Conservation (phyloP, 2,113 vertebrate genomes). For the Semicossyphus pulcher region DNA sequence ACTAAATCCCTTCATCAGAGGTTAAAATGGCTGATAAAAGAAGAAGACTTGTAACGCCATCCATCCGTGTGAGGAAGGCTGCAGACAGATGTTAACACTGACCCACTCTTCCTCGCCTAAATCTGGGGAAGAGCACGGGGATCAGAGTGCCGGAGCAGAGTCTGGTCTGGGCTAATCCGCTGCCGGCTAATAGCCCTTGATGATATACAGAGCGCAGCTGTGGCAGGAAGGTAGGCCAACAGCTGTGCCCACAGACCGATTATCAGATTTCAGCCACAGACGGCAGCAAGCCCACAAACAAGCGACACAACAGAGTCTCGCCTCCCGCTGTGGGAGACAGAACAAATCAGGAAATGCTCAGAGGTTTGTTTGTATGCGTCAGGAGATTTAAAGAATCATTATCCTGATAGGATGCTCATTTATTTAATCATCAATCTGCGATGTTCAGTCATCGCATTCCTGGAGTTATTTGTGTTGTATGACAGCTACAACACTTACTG, state of each 20-base stretch:
- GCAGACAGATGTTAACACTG: conserved; percentile 71
- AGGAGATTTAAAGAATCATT: conserved; percentile 26
- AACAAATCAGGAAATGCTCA: conserved; percentile 40
- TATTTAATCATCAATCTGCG: neutral
- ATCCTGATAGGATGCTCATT: conserved; percentile 33
- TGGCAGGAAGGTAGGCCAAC: conserved; percentile 77
- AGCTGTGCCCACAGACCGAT: conserved; percentile 75
- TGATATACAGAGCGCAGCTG: conserved; percentile 81
- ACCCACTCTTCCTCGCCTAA: conserved; percentile 68
- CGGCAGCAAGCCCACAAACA: conserved; percentile 65
- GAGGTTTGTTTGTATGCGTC: conserved; percentile 34
- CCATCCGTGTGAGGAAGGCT: conserved; percentile 37
- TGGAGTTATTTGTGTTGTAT: neutral
- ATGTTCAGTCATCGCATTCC: neutral
- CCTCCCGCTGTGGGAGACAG: conserved; percentile 60
- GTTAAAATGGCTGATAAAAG: conserved; percentile 51
- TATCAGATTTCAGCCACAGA: conserved; percentile 76
- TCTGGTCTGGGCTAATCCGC: conserved; percentile 70
- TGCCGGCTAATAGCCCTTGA: conserved; percentile 76
- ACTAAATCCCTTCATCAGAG: conserved; percentile 20
- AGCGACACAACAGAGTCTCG: conserved; percentile 48
- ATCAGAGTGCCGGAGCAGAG: conserved; percentile 62
- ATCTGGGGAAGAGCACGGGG: conserved; percentile 59
- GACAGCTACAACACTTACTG: too few relatives aligned
- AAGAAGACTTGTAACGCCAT: conserved; percentile 24